Conservation (phyloP, 2,888 invertebrate species). For the Orgyia antiqua region DNA sequence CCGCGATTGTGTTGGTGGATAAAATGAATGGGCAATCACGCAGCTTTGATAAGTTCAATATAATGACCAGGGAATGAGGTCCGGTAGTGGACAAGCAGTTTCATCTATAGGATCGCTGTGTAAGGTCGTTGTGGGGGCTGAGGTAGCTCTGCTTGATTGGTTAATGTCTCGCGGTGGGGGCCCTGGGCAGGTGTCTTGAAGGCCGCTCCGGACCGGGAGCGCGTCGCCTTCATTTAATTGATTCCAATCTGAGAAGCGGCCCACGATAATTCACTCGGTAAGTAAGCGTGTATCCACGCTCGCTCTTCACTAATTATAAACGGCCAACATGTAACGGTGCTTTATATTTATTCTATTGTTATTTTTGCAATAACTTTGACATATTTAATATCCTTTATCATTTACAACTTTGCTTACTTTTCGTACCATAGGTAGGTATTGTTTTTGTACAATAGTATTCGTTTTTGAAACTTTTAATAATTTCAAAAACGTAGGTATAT, state of each 20-base stretch:
- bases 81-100: conserved; percentile 15
- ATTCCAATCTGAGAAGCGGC: conserved; percentile 67
- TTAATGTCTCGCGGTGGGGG: conserved; percentile 8
- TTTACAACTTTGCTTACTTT: too few relatives aligned
- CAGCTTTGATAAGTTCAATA: conserved; percentile 36
- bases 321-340: conserved; percentile 38
- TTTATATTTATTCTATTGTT: conserved; percentile 24
- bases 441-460: too few relatives aligned
- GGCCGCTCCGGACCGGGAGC: conserved; percentile 57
- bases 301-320: conserved; percentile 41
- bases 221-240: conserved; percentile 66
- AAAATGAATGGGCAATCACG: conserved; percentile 57
- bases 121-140: conserved; percentile 12
- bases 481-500: too few relatives aligned
- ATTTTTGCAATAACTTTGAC: too few relatives aligned
- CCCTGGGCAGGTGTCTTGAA: conserved; percentile 61
- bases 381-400: too few relatives aligned
- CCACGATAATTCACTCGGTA: conserved; percentile 54
- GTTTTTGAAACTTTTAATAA: too few relatives aligned
- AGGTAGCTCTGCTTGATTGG: conserved; percentile 10
- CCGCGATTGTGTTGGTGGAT: conserved; percentile 45
- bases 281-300: conserved; percentile 45
- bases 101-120: conserved; percentile 17
- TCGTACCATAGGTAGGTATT: too few relatives aligned
- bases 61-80: conserved; percentile 22